These are phyloP conservation scores for Trichogramma evanescens DNA, from an alignment of 2,888 invertebrate genomes.

Conservation along the genomic window DNA sequence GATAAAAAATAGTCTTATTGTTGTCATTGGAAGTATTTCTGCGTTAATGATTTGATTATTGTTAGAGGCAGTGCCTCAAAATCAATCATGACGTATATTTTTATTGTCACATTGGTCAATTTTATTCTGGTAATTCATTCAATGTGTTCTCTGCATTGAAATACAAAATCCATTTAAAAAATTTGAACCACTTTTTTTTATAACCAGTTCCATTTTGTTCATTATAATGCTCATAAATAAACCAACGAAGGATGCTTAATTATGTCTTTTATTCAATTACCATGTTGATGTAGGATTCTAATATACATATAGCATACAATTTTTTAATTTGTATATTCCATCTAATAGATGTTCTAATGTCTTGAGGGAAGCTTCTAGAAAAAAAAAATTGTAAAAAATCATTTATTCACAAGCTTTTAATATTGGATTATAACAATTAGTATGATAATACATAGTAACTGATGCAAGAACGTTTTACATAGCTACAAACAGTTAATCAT, in stretches of 20 bases:
- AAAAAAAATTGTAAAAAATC: too few species aligned
- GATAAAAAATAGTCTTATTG: constrained; percentile 21
- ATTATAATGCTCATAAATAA: background rate
- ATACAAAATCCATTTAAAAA: constrained; percentile 31
- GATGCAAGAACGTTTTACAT: too few species aligned
- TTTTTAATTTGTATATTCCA: too few species aligned
- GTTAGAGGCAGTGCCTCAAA: constrained; percentile 26
- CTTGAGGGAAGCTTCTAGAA: too few species aligned
- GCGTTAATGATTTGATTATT: constrained; percentile 20
- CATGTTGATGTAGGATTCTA: too few species aligned
- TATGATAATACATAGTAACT: too few species aligned
- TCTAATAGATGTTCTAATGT: too few species aligned
- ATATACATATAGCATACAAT: too few species aligned
- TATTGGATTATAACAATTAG: too few species aligned
- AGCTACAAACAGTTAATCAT: too few species aligned
- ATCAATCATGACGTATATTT: constrained; percentile 28
- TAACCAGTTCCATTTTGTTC: background rate
- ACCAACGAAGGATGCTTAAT: background rate
- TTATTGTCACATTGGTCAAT: constrained; percentile 30
- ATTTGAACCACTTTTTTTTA: constrained; percentile 14
- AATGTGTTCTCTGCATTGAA: constrained; percentile 24
- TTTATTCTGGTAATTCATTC: constrained; percentile 22
- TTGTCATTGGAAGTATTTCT: constrained; percentile 25
- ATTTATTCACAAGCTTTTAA: too few species aligned
- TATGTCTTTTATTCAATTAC: background rate